Percentiles rank a stretch among this genome's conserved stretches.
phyloP scores from a whole-genome alignment of 2,113 vertebrate genomes.

The Excalfactoria chinensis region DNA sequence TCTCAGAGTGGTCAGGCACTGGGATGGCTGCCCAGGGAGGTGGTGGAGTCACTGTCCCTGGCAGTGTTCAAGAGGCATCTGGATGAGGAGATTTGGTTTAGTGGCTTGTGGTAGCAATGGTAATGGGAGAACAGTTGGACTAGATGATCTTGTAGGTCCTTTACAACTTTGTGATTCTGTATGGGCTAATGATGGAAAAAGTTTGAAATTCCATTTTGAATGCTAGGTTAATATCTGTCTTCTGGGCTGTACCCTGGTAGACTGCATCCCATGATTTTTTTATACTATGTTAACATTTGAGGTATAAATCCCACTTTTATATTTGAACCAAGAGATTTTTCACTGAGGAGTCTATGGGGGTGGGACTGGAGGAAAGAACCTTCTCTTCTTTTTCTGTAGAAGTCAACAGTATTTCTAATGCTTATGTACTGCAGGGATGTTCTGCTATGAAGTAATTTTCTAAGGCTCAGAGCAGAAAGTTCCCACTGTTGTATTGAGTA shows the following conservation, averaged over 20 bases:
- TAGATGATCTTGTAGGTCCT: too few relatives aligned
- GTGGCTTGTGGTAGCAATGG: too few relatives aligned
- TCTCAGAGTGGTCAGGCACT: too few relatives aligned
- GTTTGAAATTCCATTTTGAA: neutral
- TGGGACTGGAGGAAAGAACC: neutral
- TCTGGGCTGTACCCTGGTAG: neutral
- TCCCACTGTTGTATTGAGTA: neutral
- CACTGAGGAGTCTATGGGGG: neutral
- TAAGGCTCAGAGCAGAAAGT: neutral
- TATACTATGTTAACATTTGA: neutral
- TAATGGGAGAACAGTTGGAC: too few relatives aligned
- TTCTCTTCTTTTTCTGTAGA: neutral
- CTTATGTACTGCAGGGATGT: neutral
- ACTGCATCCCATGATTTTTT: neutral
- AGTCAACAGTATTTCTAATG: neutral
- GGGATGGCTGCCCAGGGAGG: too few relatives aligned
- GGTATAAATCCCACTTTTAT: neutral
- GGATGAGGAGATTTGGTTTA: too few relatives aligned
- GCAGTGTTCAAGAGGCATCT: too few relatives aligned
- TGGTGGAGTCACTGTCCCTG: too few relatives aligned
- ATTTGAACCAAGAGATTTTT: neutral
- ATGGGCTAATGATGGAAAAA: neutral
- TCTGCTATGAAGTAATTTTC: neutral
- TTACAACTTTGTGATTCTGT: too few relatives aligned
- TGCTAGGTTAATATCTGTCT: neutral